Evolutionary conservation across 2,797 vertebrate species (phyloP).

Genomic region (Cygnus olor): DNA sequence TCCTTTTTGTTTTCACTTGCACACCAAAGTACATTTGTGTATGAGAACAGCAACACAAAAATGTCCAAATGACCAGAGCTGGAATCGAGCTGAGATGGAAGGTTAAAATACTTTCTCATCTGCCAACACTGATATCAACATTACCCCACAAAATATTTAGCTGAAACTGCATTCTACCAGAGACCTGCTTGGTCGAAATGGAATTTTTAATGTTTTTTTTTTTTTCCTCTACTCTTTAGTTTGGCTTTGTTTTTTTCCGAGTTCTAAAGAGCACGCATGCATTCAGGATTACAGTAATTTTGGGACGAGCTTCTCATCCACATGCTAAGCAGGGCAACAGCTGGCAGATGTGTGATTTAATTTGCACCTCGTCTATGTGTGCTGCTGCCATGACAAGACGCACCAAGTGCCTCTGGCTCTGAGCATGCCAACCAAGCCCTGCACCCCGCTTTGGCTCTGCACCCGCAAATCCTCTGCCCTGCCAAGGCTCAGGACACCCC

Average conservation of each 20-base stretch:
- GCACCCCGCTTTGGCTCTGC: accelerated
- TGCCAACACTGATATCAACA: neutral
- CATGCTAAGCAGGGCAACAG: neutral
- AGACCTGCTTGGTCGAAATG: neutral
- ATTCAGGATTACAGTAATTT: neutral
- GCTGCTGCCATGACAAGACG: neutral
- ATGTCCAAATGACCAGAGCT: neutral
- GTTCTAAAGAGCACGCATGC: neutral
- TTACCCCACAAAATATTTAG: neutral
- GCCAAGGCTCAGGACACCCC: neutral
- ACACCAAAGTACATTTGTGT: neutral
- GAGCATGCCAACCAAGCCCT: accelerated
- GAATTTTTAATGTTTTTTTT: neutral
- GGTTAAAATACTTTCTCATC: neutral
- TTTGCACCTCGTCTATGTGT: neutral
- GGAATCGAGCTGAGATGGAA: neutral
- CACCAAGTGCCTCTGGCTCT: accelerated
- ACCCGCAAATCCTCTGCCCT: accelerated
- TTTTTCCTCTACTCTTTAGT: neutral
- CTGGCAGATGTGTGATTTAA: neutral
- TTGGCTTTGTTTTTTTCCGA: neutral
- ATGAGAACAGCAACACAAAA: neutral
- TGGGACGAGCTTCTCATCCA: neutral
- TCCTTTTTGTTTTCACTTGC: neutral
- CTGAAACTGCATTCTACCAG: slow-evolving; percentile 1